Evolutionary conservation across 1,140 invertebrate genomes (phyloP).

Genomic region (Cherax quadricarinatus): DNA sequence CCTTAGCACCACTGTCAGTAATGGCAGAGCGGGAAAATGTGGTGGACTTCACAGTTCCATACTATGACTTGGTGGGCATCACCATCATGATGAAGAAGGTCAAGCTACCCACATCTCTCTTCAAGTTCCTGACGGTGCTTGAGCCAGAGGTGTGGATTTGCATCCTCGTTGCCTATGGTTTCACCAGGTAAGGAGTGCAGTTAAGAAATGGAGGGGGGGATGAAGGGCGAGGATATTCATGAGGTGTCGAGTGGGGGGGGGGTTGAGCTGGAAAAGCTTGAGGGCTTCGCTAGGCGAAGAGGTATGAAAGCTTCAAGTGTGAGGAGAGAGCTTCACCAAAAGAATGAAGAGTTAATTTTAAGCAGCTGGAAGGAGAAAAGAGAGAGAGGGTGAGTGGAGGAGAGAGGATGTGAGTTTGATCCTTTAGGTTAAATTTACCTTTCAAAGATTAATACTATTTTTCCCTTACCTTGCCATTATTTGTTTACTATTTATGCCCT

Average conservation of each 20-base stretch:
- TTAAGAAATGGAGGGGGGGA: no score
- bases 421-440: no score
- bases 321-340: not conserved
- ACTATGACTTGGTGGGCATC: slow-evolving; percentile 96
- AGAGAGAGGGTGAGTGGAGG: no score
- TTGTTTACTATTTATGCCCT: no score
- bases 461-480: no score
- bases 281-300: not conserved
- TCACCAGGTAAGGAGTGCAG: slow-evolving; percentile 83
- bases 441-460: no score
- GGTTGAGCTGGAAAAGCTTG: not conserved
- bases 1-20: slow-evolving; percentile 88
- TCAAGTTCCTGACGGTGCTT: slow-evolving; percentile 97
- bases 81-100: slow-evolving; percentile 93
- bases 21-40: slow-evolving; percentile 97
- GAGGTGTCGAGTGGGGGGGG: not conserved
- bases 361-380: no score
- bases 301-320: not conserved
- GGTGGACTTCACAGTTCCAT: slow-evolving; percentile 96
- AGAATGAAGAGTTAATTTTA: not conserved
- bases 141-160: slow-evolving; percentile 98
- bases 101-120: slow-evolving; percentile 88
- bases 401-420: no score
- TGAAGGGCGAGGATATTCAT: not conserved
- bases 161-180: slow-evolving; percentile 95